phyloP scores from a whole-genome alignment of 2,113 vertebrate species.

The Piliocolobus tephrosceles region DNA sequence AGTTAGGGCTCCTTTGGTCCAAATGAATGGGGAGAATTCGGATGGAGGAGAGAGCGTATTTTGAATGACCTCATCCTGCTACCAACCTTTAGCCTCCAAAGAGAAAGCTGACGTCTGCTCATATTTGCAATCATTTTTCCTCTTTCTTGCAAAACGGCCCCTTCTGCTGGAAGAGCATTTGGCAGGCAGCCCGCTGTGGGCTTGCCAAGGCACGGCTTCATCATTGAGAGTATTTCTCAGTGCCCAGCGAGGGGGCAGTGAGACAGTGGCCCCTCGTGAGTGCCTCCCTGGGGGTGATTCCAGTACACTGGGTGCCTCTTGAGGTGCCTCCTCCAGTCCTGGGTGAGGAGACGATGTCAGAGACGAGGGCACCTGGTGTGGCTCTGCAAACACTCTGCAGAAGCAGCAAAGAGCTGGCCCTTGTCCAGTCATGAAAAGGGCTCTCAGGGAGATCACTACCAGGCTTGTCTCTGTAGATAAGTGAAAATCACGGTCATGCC shows the following conservation, averaged over 20 bases:
- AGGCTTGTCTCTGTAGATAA: constrained; percentile 75
- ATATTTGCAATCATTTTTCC: constrained; percentile 68
- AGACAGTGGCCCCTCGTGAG: not conserved
- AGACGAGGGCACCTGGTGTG: not conserved
- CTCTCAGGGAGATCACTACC: constrained; percentile 76
- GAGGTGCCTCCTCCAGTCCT: too few relatives aligned
- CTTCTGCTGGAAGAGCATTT: constrained; percentile 58
- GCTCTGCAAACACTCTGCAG: not conserved
- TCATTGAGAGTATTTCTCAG: not conserved
- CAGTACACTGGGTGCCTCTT: not conserved
- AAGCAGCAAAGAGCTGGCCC: constrained; percentile 72
- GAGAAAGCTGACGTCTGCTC: constrained; percentile 68
- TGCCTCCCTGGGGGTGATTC: not conserved
- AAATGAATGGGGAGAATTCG: not conserved
- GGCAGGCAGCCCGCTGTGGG: constrained; percentile 54
- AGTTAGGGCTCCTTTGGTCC: not conserved
- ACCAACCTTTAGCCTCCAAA: not conserved
- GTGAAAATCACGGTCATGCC: constrained; percentile 71
- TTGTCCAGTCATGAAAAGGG: constrained; percentile 65
- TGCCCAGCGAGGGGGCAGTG: not conserved
- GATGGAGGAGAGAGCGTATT: not conserved
- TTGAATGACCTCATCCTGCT: constrained; percentile 61
- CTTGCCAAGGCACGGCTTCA: not conserved
- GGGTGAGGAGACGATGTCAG: not conserved
- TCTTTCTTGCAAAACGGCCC: constrained; percentile 65